Evolutionary conservation across 2,888 invertebrate species (phyloP), one percentile per base, ranked within the genome.

Genomic region (Bruchidius siliquastri): DNA sequence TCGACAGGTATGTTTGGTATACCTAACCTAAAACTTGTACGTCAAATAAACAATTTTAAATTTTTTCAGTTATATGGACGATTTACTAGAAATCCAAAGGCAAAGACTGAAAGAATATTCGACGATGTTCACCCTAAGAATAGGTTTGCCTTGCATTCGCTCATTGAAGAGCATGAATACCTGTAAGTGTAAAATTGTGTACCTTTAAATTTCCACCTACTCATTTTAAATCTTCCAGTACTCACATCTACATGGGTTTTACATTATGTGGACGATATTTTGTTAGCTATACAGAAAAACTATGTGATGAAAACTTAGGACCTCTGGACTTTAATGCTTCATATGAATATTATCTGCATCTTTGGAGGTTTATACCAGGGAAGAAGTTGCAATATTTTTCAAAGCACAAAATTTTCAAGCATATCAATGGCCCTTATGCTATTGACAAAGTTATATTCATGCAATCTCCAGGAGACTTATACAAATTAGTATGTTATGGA

Each of bases 191-290:
- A 68, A 68, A 74, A 70, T 30, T 21, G 13, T 49, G 22, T 73
- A 26, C 30, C 69, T 70, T 22, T 22, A 70, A 70, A 22, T 20
- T 69, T 1, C 21, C 18, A 32, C 6, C 22, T 21, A 20, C 68
- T 13, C 10, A 32, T 74, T 70, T 72, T 74, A 79, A 76, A 81
- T 77, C 72, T 87, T 87, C 21, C 80, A 96, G 96, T 78, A 95
- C 96, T 79, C 96, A 97, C 86, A 92, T 97, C 78, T 95, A 96
- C 84, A 95, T 98, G 93, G 98, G 98, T 8, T 93, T 97, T 84
- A 96, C 96, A n/a, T 93, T 95, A 81, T 97, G 97, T 86, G 97
- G 97, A 20, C 94, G 96, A 87, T 97, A 93, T 88, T 90, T 98
- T 77, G 88, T 98, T 80, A 97, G 97, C 77, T 97, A 96, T 86